Evolutionary conservation across 1,140 invertebrate genomes (phyloP).

Genomic region (Anoplophora glabripennis): DNA sequence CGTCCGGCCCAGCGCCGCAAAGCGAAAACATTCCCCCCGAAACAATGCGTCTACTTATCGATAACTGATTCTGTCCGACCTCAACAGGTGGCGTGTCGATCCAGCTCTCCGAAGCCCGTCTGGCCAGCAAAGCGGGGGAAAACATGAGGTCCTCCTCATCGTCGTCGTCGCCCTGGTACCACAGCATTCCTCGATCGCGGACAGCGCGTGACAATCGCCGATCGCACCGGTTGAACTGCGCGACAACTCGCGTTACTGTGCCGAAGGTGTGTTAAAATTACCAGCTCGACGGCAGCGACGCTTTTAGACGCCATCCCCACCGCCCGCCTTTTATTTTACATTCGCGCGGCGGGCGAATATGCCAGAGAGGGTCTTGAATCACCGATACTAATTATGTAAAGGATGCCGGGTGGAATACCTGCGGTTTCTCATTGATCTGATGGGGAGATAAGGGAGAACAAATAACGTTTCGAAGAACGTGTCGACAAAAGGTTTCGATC

Average conservation of each 20-base stretch:
- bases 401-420: no score
- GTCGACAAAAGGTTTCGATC: no score
- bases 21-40: no score
- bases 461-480: no score
- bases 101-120: slow-evolving; percentile 81
- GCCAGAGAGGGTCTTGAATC: no score
- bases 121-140: slow-evolving; percentile 77
- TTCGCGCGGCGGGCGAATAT: no score
- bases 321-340: slow-evolving; percentile 22
- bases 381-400: no score
- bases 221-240: background rate
- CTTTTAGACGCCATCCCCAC: slow-evolving; percentile 40
- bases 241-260: slow-evolving; percentile 18
- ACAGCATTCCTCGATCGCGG: slow-evolving; percentile 49
- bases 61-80: slow-evolving; percentile 53
- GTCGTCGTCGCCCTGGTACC: slow-evolving; percentile 66
- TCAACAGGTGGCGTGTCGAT: slow-evolving; percentile 79
- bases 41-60: no score
- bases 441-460: no score
- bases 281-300: slow-evolving; percentile 27
- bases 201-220: background rate
- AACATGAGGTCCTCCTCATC: slow-evolving; percentile 81
- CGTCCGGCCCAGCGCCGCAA: no score
- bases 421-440: no score
- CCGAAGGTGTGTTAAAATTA: slow-evolving; percentile 22